A percentile compares a stretch with the other conserved stretches of the same genome.
phyloP scores from a whole-genome alignment of 2,797 vertebrate species.

The Parotocinclus haroldoi region DNA sequence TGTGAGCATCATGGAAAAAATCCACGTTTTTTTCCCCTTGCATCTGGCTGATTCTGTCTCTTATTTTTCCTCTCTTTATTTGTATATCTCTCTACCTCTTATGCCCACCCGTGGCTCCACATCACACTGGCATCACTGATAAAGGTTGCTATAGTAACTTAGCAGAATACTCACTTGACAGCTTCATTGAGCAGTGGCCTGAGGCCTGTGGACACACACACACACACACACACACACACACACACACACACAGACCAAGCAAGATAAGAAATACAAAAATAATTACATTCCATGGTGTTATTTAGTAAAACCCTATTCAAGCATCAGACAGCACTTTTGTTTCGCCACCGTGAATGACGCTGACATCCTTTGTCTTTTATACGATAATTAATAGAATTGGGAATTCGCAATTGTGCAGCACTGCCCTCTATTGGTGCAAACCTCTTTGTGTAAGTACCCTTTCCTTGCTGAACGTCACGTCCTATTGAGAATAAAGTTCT shows the following conservation, averaged over 20 bases:
- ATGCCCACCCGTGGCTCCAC: slow-evolving; percentile 39
- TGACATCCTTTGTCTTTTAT: background rate
- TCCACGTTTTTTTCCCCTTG: background rate
- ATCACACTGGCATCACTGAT: slow-evolving; percentile 44
- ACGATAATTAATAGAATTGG: background rate
- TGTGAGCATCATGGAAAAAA: background rate
- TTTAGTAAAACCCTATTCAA: background rate
- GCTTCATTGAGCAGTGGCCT: slow-evolving; percentile 47
- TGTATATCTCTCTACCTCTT: slow-evolving; percentile 3
- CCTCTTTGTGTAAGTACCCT: background rate
- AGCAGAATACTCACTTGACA: slow-evolving; percentile 58
- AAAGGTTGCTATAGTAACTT: slow-evolving; percentile 64
- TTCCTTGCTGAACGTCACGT: too few species aligned
- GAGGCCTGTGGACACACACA: slow-evolving; percentile 36
- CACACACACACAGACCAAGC: slow-evolving; percentile 1
- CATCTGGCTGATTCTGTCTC: background rate
- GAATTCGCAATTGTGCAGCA: background rate
- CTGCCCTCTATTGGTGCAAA: slow-evolving; percentile 28
- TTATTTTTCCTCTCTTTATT: slow-evolving; percentile 10
- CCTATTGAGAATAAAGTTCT: too few species aligned
- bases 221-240: slow-evolving; percentile 19
- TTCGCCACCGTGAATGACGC: background rate
- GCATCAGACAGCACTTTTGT: slow-evolving; percentile 6
- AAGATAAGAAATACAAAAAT: background rate
- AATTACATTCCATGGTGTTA: too few species aligned